These are phyloP conservation scores for Pseudomyrmex pallidus DNA, from an alignment of 1,140 invertebrate genomes.

Conservation along the genomic window DNA sequence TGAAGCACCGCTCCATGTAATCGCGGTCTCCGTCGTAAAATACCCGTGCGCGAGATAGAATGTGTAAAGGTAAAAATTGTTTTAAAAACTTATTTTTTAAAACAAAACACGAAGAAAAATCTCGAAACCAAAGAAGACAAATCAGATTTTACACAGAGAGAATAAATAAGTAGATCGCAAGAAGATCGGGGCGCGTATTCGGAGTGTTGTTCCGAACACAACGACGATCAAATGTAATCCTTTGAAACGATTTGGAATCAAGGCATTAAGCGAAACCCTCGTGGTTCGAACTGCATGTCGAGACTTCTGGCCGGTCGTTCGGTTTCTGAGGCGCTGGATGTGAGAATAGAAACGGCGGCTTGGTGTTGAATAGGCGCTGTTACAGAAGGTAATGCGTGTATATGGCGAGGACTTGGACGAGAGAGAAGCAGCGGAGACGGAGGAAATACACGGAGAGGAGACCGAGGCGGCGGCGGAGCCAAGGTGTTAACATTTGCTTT, in stretches of 20 bases:
- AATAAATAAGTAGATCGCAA: constrained; percentile 1
- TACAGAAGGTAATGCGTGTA: constrained; percentile 65
- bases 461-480: constrained; percentile 40
- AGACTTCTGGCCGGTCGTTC: constrained; percentile 60
- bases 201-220: constrained; percentile 35
- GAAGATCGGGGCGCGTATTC: neutral
- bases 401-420: constrained; percentile 27
- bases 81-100: neutral
- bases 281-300: constrained; percentile 54
- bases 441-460: constrained; percentile 31
- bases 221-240: constrained; percentile 65
- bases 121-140: neutral
- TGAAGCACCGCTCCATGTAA: constrained; percentile 3
- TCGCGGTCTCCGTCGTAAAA: neutral
- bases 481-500: constrained; percentile 81
- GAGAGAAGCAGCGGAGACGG: constrained; percentile 31
- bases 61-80: neutral
- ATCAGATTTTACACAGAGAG: neutral
- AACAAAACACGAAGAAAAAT: neutral
- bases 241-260: constrained; percentile 61
- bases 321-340: constrained; percentile 37
- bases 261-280: constrained; percentile 69
- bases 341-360: constrained; percentile 61
- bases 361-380: constrained; percentile 67
- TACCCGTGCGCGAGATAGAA: neutral